These are phyloP conservation scores for Ericerus pela DNA, from an alignment of 1,140 invertebrate genomes.

Conservation along the genomic window DNA sequence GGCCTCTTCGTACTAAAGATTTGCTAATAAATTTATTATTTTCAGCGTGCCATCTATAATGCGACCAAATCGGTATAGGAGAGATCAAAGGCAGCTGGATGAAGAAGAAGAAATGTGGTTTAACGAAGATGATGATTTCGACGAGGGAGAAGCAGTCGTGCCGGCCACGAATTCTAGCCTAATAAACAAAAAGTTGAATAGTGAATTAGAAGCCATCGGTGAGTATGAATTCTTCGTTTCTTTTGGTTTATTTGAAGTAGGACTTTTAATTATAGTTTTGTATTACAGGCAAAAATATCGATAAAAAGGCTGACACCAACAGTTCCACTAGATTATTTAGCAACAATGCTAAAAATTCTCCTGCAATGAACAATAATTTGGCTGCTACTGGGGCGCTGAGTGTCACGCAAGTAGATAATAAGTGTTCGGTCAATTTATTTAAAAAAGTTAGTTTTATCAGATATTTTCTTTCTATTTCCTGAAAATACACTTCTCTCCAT, in stretches of 20 bases:
- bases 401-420: conserved; percentile 33
- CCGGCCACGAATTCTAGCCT: conserved; percentile 32
- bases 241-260: background rate
- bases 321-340: conserved; percentile 25
- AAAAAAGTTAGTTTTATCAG: conserved; percentile 36
- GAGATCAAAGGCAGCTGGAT: conserved; percentile 81
- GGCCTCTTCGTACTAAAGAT: background rate
- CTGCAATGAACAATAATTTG: conserved; percentile 29
- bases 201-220: conserved; percentile 45
- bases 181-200: conserved; percentile 36
- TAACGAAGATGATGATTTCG: conserved; percentile 91
- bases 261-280: background rate
- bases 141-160: conserved; percentile 58
- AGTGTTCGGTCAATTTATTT: conserved; percentile 35
- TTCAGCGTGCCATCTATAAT: conserved; percentile 50
- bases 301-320: conserved; percentile 39
- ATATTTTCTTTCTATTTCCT: background rate
- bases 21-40: background rate
- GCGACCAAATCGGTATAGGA: conserved; percentile 46
- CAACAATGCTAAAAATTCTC: conserved; percentile 22
- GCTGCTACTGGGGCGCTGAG: conserved; percentile 31
- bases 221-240: conserved; percentile 18
- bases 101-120: conserved; percentile 99
- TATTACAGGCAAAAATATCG: conserved; percentile 39
- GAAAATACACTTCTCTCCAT: conserved; percentile 8